These are phyloP conservation scores for Sebastes flavidus DNA, from an alignment of 2,797 vertebrate genomes.

Conservation along the genomic window DNA sequence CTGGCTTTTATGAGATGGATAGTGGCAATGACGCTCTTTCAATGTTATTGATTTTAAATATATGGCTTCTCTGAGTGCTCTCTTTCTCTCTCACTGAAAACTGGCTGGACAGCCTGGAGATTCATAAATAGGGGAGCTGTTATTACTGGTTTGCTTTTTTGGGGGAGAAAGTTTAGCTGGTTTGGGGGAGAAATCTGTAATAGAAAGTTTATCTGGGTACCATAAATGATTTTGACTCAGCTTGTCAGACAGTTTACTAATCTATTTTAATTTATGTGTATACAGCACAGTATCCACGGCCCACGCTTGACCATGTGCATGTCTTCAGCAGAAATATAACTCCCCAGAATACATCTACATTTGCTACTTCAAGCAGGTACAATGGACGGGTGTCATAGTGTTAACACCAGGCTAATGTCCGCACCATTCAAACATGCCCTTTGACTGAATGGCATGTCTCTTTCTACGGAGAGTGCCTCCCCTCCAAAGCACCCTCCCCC, in stretches of 20 bases:
- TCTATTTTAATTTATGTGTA: not conserved
- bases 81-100: not conserved
- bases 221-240: not conserved
- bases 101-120: not conserved
- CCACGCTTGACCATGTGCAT: not conserved
- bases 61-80: not conserved
- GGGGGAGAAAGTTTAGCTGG: not conserved
- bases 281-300: not conserved
- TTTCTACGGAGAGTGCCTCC: slow-evolving; percentile 32
- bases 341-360: slow-evolving; percentile 15
- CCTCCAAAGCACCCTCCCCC: slow-evolving; percentile 60
- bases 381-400: not conserved
- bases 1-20: not conserved
- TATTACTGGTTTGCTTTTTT: not conserved
- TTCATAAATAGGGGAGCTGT: not conserved
- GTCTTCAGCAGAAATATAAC: not conserved
- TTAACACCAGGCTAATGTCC: slow-evolving; percentile 10
- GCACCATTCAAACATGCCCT: slow-evolving; percentile 16
- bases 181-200: not conserved
- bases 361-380: slow-evolving; percentile 4
- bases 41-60: slow-evolving; percentile 8
- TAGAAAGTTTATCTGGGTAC: not conserved
- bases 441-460: slow-evolving; percentile 19
- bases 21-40: not conserved
- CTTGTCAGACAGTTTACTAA: not conserved